phyloP scores from a whole-genome alignment of 2,113 vertebrate species.

The Macrotis lagotis region DNA sequence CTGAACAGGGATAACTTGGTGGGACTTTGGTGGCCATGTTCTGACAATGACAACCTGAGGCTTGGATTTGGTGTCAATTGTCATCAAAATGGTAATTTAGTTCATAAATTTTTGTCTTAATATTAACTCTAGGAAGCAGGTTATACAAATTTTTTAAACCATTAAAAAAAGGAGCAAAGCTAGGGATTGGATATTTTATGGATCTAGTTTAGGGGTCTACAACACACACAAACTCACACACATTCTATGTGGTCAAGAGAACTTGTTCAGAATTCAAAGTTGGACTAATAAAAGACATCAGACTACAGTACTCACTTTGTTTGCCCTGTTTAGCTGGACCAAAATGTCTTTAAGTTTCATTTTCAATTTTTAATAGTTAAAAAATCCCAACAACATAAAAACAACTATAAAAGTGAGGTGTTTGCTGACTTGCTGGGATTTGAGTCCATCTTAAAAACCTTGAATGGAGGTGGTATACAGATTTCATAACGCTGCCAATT shows the following conservation, averaged over 20 bases:
- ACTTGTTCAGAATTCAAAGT: slow-evolving; percentile 75
- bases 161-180: slow-evolving; percentile 62
- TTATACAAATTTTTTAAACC: slow-evolving; percentile 66
- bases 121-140: slow-evolving; percentile 51
- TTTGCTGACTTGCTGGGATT: slow-evolving; percentile 72
- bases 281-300: slow-evolving; percentile 80
- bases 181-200: slow-evolving; percentile 73
- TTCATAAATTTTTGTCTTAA: slow-evolving; percentile 66
- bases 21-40: not conserved
- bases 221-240: no score
- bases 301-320: slow-evolving; percentile 80
- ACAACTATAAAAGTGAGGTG: slow-evolving; percentile 66
- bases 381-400: slow-evolving; percentile 62
- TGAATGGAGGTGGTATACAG: slow-evolving; percentile 65
- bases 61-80: not conserved
- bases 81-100: slow-evolving; percentile 46
- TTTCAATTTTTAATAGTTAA: slow-evolving; percentile 75
- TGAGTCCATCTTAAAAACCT: slow-evolving; percentile 74
- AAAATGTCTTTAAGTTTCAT: slow-evolving; percentile 78
- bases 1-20: not conserved
- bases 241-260: slow-evolving; percentile 72
- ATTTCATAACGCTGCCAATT: slow-evolving; percentile 74
- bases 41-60: not conserved
- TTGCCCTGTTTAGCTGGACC: slow-evolving; percentile 74
- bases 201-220: slow-evolving; percentile 59